Evolutionary conservation across 2,113 vertebrate species (phyloP).

Genomic region (Crocuta crocuta): DNA sequence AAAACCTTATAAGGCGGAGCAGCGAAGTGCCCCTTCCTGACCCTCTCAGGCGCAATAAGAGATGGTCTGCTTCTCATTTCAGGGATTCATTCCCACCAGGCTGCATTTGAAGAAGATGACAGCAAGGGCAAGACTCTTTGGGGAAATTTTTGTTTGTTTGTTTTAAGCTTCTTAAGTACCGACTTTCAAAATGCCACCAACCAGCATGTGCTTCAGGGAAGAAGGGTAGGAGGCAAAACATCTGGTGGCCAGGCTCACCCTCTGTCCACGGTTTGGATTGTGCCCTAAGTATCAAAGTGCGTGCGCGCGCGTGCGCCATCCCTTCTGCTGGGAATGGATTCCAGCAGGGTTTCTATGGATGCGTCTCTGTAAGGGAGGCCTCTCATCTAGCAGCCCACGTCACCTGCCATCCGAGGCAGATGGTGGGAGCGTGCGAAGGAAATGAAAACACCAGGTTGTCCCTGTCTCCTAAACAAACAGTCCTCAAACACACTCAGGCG

Average conservation of each 20-base stretch:
- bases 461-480: background rate
- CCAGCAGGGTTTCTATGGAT: background rate
- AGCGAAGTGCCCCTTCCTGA: slow-evolving; percentile 42
- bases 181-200: slow-evolving; percentile 60
- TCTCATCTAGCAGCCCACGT: background rate
- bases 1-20: slow-evolving; percentile 25
- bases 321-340: background rate
- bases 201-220: slow-evolving; percentile 29
- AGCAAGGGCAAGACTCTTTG: slow-evolving; percentile 42
- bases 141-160: background rate
- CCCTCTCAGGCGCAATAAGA: background rate
- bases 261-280: background rate
- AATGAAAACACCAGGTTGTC: background rate
- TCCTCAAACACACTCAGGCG: background rate
- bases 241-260: background rate
- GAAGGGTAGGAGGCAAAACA: background rate
- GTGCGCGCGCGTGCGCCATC: background rate
- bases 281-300: background rate
- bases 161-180: slow-evolving; percentile 53
- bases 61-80: slow-evolving; percentile 55
- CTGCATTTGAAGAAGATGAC: slow-evolving; percentile 35
- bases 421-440: background rate
- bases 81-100: slow-evolving; percentile 56
- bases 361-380: background rate
- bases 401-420: slow-evolving; percentile 11